Evolutionary conservation across 2,797 vertebrate genomes (phyloP).

Genomic region (Hozukius guyotensis): DNA sequence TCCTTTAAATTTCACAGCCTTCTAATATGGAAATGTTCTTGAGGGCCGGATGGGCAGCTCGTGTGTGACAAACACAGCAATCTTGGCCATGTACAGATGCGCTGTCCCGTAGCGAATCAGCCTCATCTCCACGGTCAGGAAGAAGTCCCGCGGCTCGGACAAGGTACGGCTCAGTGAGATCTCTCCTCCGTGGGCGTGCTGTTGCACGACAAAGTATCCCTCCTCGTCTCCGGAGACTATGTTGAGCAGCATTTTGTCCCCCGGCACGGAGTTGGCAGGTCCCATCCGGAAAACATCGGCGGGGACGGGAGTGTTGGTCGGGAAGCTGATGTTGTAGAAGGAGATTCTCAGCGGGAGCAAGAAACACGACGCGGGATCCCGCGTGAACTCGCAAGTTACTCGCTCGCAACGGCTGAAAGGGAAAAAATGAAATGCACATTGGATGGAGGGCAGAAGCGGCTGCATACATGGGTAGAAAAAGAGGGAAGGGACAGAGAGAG

Average conservation of each 20-base stretch:
- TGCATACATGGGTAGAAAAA: background rate
- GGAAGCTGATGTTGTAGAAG: conserved; percentile 93
- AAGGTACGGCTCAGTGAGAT: conserved; percentile 84
- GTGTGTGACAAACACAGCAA: conserved; percentile 89
- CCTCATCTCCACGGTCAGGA: conserved; percentile 90
- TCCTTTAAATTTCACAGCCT: background rate
- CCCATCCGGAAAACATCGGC: conserved; percentile 92
- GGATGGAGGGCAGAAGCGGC: background rate
- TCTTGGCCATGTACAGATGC: conserved; percentile 89
- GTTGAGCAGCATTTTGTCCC: conserved; percentile 88
- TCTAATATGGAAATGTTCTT: conserved; percentile 26
- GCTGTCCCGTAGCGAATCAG: conserved; percentile 85
- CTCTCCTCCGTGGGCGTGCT: conserved; percentile 85
- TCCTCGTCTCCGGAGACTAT: conserved; percentile 89
- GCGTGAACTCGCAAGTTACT: conserved; percentile 90
- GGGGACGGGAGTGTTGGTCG: conserved; percentile 89
- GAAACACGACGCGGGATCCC: conserved; percentile 82
- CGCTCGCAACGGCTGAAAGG: conserved; percentile 93
- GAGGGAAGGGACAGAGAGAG: background rate
- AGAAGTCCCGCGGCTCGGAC: conserved; percentile 86
- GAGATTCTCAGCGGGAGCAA: conserved; percentile 92
- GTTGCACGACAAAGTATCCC: conserved; percentile 86
- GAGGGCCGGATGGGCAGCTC: conserved; percentile 65
- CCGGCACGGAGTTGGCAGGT: conserved; percentile 86
- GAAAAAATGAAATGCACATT: conserved; percentile 53